Evolutionary conservation across 2,113 vertebrate genomes (phyloP).

Genomic region (Perca fluviatilis): DNA sequence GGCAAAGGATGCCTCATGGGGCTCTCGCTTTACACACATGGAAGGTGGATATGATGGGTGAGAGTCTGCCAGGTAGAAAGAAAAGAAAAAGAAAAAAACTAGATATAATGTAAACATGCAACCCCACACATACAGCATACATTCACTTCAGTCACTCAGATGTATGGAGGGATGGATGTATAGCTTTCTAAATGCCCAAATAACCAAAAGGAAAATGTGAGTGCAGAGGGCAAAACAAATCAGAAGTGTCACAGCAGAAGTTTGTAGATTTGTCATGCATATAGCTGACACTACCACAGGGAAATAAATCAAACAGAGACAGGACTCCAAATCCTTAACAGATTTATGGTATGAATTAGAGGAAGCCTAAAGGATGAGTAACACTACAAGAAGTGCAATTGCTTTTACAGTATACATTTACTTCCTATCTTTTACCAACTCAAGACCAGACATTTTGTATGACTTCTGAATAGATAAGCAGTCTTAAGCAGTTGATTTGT

Average conservation of each 20-base stretch:
- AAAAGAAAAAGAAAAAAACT: slow-evolving; percentile 65
- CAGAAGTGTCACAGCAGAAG: background rate
- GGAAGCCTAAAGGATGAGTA: slow-evolving; percentile 15
- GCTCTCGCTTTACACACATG: slow-evolving; percentile 92
- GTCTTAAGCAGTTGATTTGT: slow-evolving; percentile 66
- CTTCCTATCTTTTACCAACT: slow-evolving; percentile 29
- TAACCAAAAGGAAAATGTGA: background rate
- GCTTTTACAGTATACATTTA: slow-evolving; percentile 14
- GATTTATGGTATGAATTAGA: slow-evolving; percentile 37
- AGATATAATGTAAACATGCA: slow-evolving; percentile 71
- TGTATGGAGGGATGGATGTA: slow-evolving; percentile 57
- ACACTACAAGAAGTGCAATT: slow-evolving; percentile 7
- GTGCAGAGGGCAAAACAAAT: slow-evolving; percentile 1
- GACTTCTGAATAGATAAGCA: slow-evolving; percentile 63
- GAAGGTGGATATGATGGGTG: slow-evolving; percentile 90
- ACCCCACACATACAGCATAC: slow-evolving; percentile 55
- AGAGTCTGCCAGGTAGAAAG: slow-evolving; percentile 87
- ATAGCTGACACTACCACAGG: background rate
- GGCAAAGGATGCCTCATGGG: slow-evolving; percentile 92
- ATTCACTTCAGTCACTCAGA: slow-evolving; percentile 59
- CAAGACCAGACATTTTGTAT: slow-evolving; percentile 23
- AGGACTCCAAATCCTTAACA: slow-evolving; percentile 13
- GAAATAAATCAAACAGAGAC: slow-evolving; percentile 31
- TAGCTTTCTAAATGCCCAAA: slow-evolving; percentile 25
- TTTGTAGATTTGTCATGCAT: background rate